Evolutionary conservation across 2,888 invertebrate genomes (phyloP).

Genomic region (Limnephilus rhombicus): DNA sequence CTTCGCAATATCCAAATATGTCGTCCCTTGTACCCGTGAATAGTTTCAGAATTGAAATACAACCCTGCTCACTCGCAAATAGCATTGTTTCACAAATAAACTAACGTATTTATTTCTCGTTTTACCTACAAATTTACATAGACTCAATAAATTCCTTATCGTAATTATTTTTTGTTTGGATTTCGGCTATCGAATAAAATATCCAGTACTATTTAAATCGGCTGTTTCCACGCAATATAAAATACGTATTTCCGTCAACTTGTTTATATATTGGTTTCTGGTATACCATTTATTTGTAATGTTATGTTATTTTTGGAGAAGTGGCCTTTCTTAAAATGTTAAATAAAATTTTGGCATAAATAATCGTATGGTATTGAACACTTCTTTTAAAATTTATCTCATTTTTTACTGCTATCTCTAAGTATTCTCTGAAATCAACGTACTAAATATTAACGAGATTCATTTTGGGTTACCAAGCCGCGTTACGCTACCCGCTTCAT

Average conservation of each 20-base stretch:
- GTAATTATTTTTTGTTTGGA: not conserved
- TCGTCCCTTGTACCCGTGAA: not conserved
- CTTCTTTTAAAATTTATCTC: not conserved
- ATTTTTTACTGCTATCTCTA: no score
- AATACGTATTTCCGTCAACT: constrained; percentile 16
- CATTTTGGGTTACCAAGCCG: not conserved
- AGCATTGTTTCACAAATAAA: not conserved
- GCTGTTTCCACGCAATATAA: not conserved
- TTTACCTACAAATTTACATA: not conserved
- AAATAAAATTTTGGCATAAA: not conserved
- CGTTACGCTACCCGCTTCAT: no score
- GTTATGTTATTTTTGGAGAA: not conserved
- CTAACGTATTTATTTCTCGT: not conserved
- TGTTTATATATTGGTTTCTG: not conserved
- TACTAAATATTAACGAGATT: no score
- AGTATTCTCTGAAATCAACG: no score
- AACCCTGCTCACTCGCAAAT: not conserved
- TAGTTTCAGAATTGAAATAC: not conserved
- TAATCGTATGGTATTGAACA: not conserved
- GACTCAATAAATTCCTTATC: not conserved
- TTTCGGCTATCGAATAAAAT: not conserved
- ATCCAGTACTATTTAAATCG: not conserved
- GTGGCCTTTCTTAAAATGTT: not conserved
- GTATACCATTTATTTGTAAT: not conserved
- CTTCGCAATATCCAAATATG: not conserved